Evolutionary conservation across 2,888 invertebrate species (phyloP).

Genomic region (Ectobius pallidus): DNA sequence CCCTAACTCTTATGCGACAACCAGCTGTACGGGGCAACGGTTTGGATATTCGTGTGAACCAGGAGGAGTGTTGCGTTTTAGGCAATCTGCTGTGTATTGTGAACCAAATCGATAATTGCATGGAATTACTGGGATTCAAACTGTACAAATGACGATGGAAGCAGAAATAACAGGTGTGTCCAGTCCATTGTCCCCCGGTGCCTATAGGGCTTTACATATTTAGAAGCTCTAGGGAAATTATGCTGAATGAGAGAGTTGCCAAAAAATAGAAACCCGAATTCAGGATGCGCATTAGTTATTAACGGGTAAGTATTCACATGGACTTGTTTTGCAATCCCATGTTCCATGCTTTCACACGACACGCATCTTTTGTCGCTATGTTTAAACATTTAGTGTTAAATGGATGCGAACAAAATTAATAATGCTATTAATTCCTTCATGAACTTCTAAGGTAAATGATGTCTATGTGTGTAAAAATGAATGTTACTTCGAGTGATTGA

Average conservation of each 20-base stretch:
- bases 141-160: conserved; percentile 9
- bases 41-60: background rate
- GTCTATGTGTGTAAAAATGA: too few species aligned
- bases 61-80: background rate
- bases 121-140: conserved; percentile 9
- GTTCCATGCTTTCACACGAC: too few species aligned
- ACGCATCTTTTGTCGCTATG: too few species aligned
- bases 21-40: background rate
- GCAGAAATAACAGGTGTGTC: conserved; percentile 15
- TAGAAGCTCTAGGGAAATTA: background rate
- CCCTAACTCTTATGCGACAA: background rate
- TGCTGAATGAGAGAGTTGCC: background rate
- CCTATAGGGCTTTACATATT: background rate
- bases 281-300: too few species aligned
- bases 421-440: too few species aligned
- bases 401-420: too few species aligned
- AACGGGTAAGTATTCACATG: too few species aligned
- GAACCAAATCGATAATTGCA: conserved; percentile 19
- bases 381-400: too few species aligned
- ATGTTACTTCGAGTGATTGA: too few species aligned
- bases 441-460: too few species aligned
- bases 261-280: too few species aligned
- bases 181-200: conserved; percentile 1
- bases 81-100: background rate
- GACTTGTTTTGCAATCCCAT: too few species aligned